Evolutionary conservation across 2,113 vertebrate species (phyloP).

Genomic region (Plotosus lineatus): DNA sequence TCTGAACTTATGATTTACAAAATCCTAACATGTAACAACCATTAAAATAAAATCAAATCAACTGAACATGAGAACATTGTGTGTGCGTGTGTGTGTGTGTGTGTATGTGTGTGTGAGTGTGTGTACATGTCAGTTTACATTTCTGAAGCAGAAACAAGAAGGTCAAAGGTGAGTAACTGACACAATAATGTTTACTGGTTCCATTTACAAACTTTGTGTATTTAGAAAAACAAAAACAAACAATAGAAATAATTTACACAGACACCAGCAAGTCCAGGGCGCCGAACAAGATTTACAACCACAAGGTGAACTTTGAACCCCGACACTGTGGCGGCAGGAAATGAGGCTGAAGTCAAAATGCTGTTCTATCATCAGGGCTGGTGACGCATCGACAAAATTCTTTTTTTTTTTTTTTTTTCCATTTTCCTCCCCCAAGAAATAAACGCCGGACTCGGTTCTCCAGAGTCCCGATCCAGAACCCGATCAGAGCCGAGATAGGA

Average conservation of each 20-base stretch:
- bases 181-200: slow-evolving; percentile 43
- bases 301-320: slow-evolving; percentile 31
- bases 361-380: slow-evolving; percentile 41
- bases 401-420: slow-evolving; percentile 37
- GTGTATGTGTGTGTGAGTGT: slow-evolving; percentile 14
- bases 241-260: slow-evolving; percentile 60
- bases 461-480: too few relatives aligned
- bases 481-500: slow-evolving; percentile 48
- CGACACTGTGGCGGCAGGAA: slow-evolving; percentile 42
- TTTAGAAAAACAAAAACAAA: slow-evolving; percentile 1
- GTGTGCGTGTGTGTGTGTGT: slow-evolving; percentile 41
- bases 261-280: slow-evolving; percentile 60
- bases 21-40: slow-evolving; percentile 76
- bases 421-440: slow-evolving; percentile 45
- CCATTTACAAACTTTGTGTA: slow-evolving; percentile 54
- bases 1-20: slow-evolving; percentile 81
- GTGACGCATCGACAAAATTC: slow-evolving; percentile 16
- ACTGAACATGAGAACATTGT: slow-evolving; percentile 70
- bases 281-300: slow-evolving; percentile 39
- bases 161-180: background rate
- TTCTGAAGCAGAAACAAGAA: slow-evolving; percentile 50
- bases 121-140: slow-evolving; percentile 54
- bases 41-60: slow-evolving; percentile 71
- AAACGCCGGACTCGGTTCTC: too few relatives aligned
- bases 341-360: slow-evolving; percentile 35